phyloP scores from a whole-genome alignment of 2,888 invertebrate species.

The Drosophila paracracens region DNA sequence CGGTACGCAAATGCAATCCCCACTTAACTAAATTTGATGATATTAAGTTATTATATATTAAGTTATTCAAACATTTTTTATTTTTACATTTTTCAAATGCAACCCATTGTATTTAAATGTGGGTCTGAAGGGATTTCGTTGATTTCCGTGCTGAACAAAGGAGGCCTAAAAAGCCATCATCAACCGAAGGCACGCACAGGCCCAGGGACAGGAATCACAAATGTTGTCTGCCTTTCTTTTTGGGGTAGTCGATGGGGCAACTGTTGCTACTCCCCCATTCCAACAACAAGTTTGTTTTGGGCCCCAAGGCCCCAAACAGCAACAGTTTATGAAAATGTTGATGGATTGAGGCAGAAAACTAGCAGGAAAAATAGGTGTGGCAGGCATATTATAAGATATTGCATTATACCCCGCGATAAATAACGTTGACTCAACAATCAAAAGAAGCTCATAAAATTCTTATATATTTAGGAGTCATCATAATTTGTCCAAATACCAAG shows the following conservation, averaged over 20 bases:
- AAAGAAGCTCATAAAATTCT: neutral
- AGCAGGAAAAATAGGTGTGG: conserved; percentile 12
- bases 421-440: neutral
- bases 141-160: conserved; percentile 28
- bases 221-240: neutral
- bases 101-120: conserved; percentile 27
- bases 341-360: neutral
- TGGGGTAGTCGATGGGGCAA: conserved; percentile 36
- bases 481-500: no score
- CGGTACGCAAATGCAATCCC: neutral
- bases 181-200: conserved; percentile 56
- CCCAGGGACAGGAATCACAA: conserved; percentile 2
- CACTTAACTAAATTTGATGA: neutral
- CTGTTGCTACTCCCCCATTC: conserved; percentile 56
- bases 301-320: conserved; percentile 11
- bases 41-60: neutral
- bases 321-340: conserved; percentile 36
- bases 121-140: conserved; percentile 23
- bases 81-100: neutral
- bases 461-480: neutral
- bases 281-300: conserved; percentile 7
- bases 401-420: neutral
- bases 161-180: conserved; percentile 44
- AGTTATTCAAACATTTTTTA: neutral
- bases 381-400: neutral